Evolutionary conservation across 1,140 invertebrate genomes (phyloP), one percentile per base, ranked within the genome.

Genomic region (Xylocopa sonorina): DNA sequence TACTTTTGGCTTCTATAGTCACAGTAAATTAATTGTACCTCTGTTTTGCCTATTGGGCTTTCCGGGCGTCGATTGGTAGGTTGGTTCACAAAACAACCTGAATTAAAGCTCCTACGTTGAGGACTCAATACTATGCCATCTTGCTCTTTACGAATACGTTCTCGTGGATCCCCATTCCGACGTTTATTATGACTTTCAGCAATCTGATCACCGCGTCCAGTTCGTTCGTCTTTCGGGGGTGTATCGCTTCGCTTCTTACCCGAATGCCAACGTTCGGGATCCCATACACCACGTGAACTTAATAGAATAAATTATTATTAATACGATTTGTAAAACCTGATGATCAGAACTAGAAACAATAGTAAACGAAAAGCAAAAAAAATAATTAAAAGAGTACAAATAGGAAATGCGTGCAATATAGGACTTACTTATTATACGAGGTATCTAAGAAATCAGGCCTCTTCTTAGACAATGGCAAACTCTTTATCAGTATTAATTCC

Each of bases 111-210:
- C 53, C 95, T 94, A 10, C 97, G 94, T 88, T 97, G 97, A 55
- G 97, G 97, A 89, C 96, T 96, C 66, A 97, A 91, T 58, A 97
- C 95, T 80, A 97, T 97, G 24, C 96, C 96, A 90, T 97, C 96
- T 88, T 96, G 96, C 89, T 97, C 97, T 88, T 97, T 96, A 57
- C 96, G 96, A 58, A 97, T 93, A 50, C 96, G 94, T 88, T 97
- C 96, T 50, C 96, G 94, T 1, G 96, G 96, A 92, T 97, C 96
- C n/a, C 94, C 95, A 51, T 95, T 94, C 48, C 95, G 93, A 62
- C 95, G 93, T 91, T 95, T 86, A 27, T 32, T 66, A 80, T 84
- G 84, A 82, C 76, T 82, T 43, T 87, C 87, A 41, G 88, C 73
- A 41, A 81, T 62, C 68, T 86, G 80, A 72, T 93, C 93, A 63